Evolutionary conservation across 2,113 vertebrate genomes (phyloP).

Genomic region (Dromiciops gliroides): DNA sequence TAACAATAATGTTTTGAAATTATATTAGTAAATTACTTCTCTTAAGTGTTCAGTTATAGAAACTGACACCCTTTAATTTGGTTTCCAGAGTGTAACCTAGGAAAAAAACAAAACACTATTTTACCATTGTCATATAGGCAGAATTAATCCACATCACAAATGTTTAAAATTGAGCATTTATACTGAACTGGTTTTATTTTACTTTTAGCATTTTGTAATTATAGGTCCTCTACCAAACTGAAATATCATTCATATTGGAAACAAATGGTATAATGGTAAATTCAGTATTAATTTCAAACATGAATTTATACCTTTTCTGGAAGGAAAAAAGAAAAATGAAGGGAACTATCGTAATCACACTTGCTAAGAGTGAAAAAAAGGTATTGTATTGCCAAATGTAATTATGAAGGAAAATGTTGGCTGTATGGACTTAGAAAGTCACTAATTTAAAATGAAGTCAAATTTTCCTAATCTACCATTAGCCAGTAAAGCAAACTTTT

Average conservation of each 20-base stretch:
- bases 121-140: not conserved
- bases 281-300: not conserved
- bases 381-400: not conserved
- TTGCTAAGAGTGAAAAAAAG: not conserved
- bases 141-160: not conserved
- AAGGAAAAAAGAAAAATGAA: not conserved
- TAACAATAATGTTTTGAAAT: slow-evolving; percentile 23
- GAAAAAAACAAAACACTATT: not conserved
- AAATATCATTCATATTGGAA: not conserved
- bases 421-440: not conserved
- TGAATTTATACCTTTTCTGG: not conserved
- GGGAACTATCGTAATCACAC: not conserved
- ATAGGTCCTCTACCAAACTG: not conserved
- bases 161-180: not conserved
- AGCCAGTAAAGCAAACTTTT: not conserved
- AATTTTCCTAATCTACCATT: not conserved
- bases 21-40: not conserved
- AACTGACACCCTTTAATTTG: slow-evolving; percentile 5
- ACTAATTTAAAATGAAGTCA: not conserved
- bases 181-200: not conserved
- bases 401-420: not conserved
- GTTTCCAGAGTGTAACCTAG: not conserved
- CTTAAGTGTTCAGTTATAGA: not conserved
- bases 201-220: not conserved
- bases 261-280: not conserved